Base-by-base conservation (phyloP, 2,113 vertebrate genomes). In the Phaetusa simplex region DNA sequence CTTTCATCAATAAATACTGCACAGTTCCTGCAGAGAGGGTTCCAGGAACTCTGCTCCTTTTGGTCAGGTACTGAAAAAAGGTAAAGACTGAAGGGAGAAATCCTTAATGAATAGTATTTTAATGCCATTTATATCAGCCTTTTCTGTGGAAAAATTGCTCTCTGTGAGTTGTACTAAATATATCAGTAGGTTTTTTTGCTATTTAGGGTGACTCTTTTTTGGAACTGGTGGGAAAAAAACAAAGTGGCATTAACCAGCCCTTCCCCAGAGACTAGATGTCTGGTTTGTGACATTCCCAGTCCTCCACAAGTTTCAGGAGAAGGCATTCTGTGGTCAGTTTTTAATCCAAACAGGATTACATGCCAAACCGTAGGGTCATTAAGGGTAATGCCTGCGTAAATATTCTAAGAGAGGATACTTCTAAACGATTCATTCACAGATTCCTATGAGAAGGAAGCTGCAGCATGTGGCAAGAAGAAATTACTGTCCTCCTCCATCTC, bases 391-490 rank as follows among this genome's bases (percentile, higher is more conserved):
- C 74, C 86, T 97, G 74, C 29, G 6, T 55, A 70, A 93, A 84
- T 88, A 92, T 42, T 89, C 92, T 87, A 84, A 95, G 53, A 96
- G 50, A 45, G 38, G 64, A 49, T 94, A 62, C 29, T 91, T 96
- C 61, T 94, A 22, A 91, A 87, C 23, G 90, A 94, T 97, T 92
- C 96, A 90, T 82, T 95, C 93, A 87, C 86, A 99, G 99, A 99
- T 96, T 99, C 99, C 56, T 99, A 99, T 95, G 99, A 99, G 95
- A 98, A 98, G 26, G 98, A 98, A 67, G 97, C 98, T 85, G 98
- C 98, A 94, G 95, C 92, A 50, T 91, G 94, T 55, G 98, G 98
- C 65, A 98, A 98, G 96, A 99, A 98, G 96, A 98, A 98, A 81
- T 95, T 99, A 76, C 98, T 98, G 82, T 98, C 99, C 26, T 99